Evolutionary conservation across 2,888 invertebrate species (phyloP), one percentile per base, ranked within the genome.

Genomic region (Aporophyla nigra): DNA sequence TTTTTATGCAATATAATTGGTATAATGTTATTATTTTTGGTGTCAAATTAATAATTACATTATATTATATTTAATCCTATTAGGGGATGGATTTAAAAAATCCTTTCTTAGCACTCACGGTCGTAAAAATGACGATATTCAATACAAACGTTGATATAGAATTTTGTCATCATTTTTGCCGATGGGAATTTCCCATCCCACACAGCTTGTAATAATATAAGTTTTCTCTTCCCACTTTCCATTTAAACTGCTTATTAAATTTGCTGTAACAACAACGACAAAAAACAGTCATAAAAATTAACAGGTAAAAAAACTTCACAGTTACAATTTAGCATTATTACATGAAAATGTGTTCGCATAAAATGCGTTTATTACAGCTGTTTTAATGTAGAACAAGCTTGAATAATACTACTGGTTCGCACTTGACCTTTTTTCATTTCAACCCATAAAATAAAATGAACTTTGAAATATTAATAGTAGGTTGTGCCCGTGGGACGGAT

Each of bases 391-490:
- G 80, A 83, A 85, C 73, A 72, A 67, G 76, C 80, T 66, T 82
- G 69, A 84, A 78, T 74, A 80, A 73, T 81, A 77, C 71, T 74
- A 86, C 85, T 77, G 80, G 84, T 80, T 90, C 88, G 82, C 88
- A 87, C 91, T 90, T 91, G 88, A 87, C 91, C 87, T 87, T 87
- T 91, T 92, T 92, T 91, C 90, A 92, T 92, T 93, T 87, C 84
- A 85, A 80, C 83, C 88, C 92, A 90, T 94, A 93, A 94, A 94
- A 93, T 93, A 93, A 93, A 94, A 93, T 92, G 91, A 93, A 93
- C 89, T 93, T 93, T 94, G 93, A 93, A 94, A 93, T 94, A 93
- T 94, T 93, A 93, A 94, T 91, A 90, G 90, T 87, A 87, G 84
- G 88, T 85, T 78, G 80, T 84, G 87, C 89, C 83, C 86, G 85